Base-by-base conservation (phyloP, 2,113 vertebrate genomes). In the Shinisaurus crocodilurus region DNA sequence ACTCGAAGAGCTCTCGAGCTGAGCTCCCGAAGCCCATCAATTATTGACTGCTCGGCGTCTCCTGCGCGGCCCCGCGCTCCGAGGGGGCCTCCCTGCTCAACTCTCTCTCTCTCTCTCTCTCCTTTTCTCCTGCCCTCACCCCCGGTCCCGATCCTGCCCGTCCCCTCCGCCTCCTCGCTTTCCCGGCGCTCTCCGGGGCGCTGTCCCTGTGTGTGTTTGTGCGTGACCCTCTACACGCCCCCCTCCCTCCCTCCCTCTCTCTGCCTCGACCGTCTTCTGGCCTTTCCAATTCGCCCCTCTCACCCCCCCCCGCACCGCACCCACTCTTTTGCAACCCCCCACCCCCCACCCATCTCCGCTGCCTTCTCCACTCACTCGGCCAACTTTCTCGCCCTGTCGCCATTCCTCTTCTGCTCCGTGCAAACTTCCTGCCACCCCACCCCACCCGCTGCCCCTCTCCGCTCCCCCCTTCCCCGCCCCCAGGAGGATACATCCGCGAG, bases 401-500 rank as follows among this genome's bases (percentile, higher is more conserved):
- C n/a, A n/a, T n/a, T n/a, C n/a, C n/a, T n/a, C n/a, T n/a, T n/a
- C n/a, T n/a, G n/a, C 77, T 6, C 25, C 76, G 50, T 8, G 20
- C 25, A 1, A 3, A 20, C 50, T 6, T 4, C 18, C n/a, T 0
- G 32, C 77, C 1, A 48, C 6, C 16, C 25, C 72, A 37, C 37
- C 1, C 32, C 43, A 20, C 45, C 32, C 8, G 1, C 2, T 34
- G 1, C 50, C 37, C 23, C 25, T 3, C 20, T 16, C 0, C 29
- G 0, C 27, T 6, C n/a, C 48, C n/a, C 10, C 54, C 72, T 1
- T 25, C 13, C 45, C 79, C 76, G 45, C 32, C 92, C 94, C 85
- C 96, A 97, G 98, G 96, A 98, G 98, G 98, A 91, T 99, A 98
- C 93, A 97, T 98, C 97, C 97, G 96, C 77, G 97, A 98, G 94